Evolutionary conservation across 2,797 vertebrate species (phyloP).

Genomic region (Esox lucius): DNA sequence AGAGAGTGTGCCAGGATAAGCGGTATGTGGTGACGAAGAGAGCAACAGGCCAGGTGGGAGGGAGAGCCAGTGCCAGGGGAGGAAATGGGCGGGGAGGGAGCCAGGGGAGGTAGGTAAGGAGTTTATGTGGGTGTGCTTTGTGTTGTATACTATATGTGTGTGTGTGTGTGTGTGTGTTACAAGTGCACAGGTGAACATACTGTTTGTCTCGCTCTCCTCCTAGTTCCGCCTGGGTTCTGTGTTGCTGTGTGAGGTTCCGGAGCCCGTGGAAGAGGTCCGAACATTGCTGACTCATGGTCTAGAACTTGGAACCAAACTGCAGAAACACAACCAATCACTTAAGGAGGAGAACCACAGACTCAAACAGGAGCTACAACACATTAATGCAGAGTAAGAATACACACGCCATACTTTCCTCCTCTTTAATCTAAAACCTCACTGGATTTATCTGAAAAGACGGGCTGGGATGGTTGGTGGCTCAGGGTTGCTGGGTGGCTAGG

Average conservation of each 20-base stretch:
- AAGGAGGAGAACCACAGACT: slow-evolving; percentile 84
- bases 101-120: too few relatives aligned
- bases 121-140: too few relatives aligned
- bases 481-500: background rate
- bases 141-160: background rate
- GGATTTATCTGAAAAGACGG: background rate
- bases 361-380: slow-evolving; percentile 69
- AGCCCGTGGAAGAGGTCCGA: slow-evolving; percentile 73
- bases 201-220: background rate
- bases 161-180: background rate
- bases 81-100: too few relatives aligned
- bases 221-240: slow-evolving; percentile 88
- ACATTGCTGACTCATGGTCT: slow-evolving; percentile 80
- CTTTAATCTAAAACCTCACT: background rate
- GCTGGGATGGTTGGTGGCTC: too few relatives aligned
- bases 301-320: slow-evolving; percentile 67
- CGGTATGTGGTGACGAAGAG: too few relatives aligned
- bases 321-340: slow-evolving; percentile 74
- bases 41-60: too few relatives aligned
- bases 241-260: slow-evolving; percentile 66
- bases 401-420: background rate
- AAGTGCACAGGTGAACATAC: background rate
- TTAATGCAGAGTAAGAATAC: slow-evolving; percentile 77
- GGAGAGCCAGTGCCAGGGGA: too few relatives aligned
- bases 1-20: too few relatives aligned